phyloP scores from a whole-genome alignment of 2,888 invertebrate species.

The Hypolimnas misippus region DNA sequence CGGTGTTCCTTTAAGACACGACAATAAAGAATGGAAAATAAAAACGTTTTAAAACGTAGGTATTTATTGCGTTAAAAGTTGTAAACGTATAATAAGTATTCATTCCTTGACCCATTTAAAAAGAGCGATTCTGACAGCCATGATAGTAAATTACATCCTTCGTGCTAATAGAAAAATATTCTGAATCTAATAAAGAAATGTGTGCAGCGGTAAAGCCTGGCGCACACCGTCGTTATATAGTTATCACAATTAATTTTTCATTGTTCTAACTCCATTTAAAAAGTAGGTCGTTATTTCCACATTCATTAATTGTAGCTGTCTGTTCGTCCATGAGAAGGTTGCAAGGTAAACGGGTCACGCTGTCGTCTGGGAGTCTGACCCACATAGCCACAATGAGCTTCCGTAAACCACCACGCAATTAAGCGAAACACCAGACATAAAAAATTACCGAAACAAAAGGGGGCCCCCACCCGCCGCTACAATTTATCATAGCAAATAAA shows the following conservation, averaged over 20 bases:
- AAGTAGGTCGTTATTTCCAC: conserved; percentile 51
- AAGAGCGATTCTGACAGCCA: conserved; percentile 2
- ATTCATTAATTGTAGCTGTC: conserved; percentile 49
- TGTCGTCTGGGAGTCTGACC: conserved; percentile 69
- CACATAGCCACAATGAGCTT: conserved; percentile 76
- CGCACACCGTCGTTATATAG: conserved; percentile 36
- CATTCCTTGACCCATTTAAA: conserved; percentile 7
- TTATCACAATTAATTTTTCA: conserved; percentile 45
- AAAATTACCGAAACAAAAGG: conserved; percentile 83
- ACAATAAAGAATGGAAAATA: no score
- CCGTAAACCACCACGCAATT: conserved; percentile 78
- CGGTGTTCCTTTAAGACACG: no score
- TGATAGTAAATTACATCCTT: conserved; percentile 6
- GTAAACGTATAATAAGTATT: not conserved
- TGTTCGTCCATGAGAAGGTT: conserved; percentile 47
- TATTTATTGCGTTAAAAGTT: conserved; percentile 1
- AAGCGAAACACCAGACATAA: conserved; percentile 81
- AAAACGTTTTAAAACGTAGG: no score
- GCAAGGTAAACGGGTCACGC: conserved; percentile 71
- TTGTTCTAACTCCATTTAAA: conserved; percentile 46
- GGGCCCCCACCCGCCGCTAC: conserved; percentile 67
- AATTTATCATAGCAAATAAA: conserved; percentile 84
- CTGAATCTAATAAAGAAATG: conserved; percentile 34
- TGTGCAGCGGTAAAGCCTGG: conserved; percentile 20
- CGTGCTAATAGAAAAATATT: conserved; percentile 33